A percentile compares a stretch with the other conserved stretches of the same genome.
Conservation (phyloP, 2,797 vertebrate genomes). For the Mus minutoides region DNA sequence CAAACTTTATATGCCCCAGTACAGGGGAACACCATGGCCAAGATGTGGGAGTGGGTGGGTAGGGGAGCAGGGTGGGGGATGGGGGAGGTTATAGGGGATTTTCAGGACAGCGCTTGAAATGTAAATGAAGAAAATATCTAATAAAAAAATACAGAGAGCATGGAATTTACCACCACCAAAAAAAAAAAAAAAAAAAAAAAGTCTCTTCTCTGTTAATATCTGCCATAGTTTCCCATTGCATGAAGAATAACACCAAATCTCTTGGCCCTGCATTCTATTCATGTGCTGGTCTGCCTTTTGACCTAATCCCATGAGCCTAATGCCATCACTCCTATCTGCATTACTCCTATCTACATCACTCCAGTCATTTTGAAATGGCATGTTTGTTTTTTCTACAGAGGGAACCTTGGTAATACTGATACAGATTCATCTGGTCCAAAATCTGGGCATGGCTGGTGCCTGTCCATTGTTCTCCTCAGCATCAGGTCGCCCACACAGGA, state of each 20-base stretch:
- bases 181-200: too few relatives aligned
- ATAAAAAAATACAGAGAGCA: too few relatives aligned
- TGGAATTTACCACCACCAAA: too few relatives aligned
- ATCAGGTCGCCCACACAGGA: not conserved
- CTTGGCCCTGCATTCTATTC: not conserved
- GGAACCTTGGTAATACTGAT: not conserved
- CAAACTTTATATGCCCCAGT: too few relatives aligned
- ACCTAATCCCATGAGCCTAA: not conserved
- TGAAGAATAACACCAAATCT: not conserved
- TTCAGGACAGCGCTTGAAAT: too few relatives aligned
- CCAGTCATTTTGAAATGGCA: slow-evolving; percentile 8
- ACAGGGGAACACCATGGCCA: too few relatives aligned
- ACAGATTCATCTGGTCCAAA: not conserved
- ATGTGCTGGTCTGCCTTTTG: not conserved
- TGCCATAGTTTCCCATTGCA: not conserved
- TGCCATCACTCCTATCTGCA: not conserved
- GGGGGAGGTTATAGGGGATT: too few relatives aligned
- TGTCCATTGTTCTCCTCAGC: not conserved
- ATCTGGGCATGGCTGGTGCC: not conserved
- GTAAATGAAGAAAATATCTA: too few relatives aligned
- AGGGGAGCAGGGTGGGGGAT: too few relatives aligned
- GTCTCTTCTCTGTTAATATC: not conserved
- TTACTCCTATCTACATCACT: not conserved
- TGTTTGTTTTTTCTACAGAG: not conserved
- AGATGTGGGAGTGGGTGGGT: too few relatives aligned